phyloP scores from a whole-genome alignment of 2,113 vertebrate genomes.

The Rhodinocichla rosea region DNA sequence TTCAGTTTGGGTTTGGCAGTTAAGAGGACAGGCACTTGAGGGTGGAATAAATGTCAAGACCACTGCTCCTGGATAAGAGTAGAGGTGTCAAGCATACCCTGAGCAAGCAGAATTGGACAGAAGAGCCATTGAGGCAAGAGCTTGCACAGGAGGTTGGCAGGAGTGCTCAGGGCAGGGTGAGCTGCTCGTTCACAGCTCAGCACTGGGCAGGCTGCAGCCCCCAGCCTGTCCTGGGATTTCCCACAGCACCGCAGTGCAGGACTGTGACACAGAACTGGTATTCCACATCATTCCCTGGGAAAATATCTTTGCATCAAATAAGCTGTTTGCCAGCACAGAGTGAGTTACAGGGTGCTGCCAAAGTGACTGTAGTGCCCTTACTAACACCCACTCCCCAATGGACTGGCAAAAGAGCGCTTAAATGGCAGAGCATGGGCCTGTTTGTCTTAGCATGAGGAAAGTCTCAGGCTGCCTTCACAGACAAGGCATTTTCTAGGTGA shows the following conservation, averaged over 20 bases:
- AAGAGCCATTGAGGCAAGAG: not conserved
- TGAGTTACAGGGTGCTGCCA: not conserved
- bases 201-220: not conserved
- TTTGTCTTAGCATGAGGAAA: not conserved
- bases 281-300: accelerated
- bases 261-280: not conserved
- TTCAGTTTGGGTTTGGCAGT: constrained; percentile 40
- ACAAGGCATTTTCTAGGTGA: not conserved
- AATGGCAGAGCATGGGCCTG: not conserved
- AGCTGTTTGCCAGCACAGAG: not conserved
- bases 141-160: not conserved
- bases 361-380: not conserved
- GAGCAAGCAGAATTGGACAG: not conserved
- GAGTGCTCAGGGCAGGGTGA: not conserved
- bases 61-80: not conserved
- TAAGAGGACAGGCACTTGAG: constrained; percentile 29
- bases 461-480: not conserved
- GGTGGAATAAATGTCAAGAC: constrained; percentile 46
- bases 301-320: not conserved
- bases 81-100: not conserved
- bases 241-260: not conserved
- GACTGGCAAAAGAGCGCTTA: not conserved
- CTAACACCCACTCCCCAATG: accelerated
- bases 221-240: not conserved
- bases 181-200: not conserved